A percentile compares a stretch with the other conserved stretches of the same genome.
phyloP scores from a whole-genome alignment of 2,888 invertebrate genomes.

The Helobdella robusta region DNA sequence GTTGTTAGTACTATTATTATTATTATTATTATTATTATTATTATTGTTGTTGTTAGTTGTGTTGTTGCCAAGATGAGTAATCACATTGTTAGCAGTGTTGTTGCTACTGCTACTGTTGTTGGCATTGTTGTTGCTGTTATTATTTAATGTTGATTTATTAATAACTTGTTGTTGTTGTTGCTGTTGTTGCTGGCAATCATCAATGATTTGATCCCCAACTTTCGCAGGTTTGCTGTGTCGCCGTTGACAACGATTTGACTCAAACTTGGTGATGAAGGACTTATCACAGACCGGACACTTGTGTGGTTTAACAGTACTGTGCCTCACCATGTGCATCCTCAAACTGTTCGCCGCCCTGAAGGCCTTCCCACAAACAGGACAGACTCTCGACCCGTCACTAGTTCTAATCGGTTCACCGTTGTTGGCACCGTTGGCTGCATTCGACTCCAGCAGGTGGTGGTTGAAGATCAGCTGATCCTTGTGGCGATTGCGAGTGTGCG shows the following conservation, averaged over 20 bases:
- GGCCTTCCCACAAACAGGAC: slow-evolving; percentile 25
- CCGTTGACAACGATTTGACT: slow-evolving; percentile 21
- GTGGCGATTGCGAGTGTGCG: slow-evolving; percentile 24
- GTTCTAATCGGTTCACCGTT: not conserved
- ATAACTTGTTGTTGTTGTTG: not conserved
- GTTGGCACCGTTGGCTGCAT: not conserved
- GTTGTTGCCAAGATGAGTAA: too few species aligned
- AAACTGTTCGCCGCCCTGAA: slow-evolving; percentile 25
- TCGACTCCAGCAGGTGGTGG: slow-evolving; percentile 17
- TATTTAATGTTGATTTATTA: not conserved
- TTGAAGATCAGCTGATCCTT: slow-evolving; percentile 24
- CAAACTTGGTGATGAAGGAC: slow-evolving; percentile 26
- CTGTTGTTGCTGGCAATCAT: not conserved
- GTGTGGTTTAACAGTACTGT: slow-evolving; percentile 25
- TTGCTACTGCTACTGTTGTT: not conserved
- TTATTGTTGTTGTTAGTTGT: not conserved
- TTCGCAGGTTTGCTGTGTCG: slow-evolving; percentile 14
- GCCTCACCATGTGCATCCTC: slow-evolving; percentile 25
- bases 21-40: too few species aligned
- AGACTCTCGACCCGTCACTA: slow-evolving; percentile 13
- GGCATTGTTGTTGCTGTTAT: not conserved
- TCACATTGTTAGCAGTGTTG: too few species aligned
- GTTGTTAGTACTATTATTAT: not conserved
- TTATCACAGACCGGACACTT: slow-evolving; percentile 26
- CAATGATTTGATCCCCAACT: not conserved